These are phyloP conservation scores for Sceloporus undulatus DNA, from an alignment of 2,113 vertebrate species.

Conservation along the genomic window DNA sequence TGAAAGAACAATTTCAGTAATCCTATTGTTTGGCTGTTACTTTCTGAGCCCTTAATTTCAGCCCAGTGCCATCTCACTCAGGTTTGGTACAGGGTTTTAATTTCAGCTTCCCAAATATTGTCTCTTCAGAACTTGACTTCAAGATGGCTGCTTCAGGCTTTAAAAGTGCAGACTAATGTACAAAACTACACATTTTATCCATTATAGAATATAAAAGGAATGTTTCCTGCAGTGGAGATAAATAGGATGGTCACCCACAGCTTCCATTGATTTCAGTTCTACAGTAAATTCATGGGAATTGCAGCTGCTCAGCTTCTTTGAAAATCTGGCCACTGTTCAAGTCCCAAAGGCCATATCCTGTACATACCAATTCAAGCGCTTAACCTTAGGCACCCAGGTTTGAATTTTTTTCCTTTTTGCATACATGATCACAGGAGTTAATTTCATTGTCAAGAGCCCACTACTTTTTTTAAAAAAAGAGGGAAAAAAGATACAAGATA, in stretches of 20 bases:
- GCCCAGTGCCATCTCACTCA: neutral
- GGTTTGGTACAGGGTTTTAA: neutral
- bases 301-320: slow-evolving; percentile 39
- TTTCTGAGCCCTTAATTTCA: neutral
- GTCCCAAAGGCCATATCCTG: slow-evolving; percentile 45
- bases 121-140: slow-evolving; percentile 45
- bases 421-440: slow-evolving; percentile 40
- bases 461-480: slow-evolving; percentile 34
- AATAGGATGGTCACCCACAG: slow-evolving; percentile 52
- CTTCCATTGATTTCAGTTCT: slow-evolving; percentile 52
- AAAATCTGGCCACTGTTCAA: slow-evolving; percentile 46
- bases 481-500: slow-evolving; percentile 6
- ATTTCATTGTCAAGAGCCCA: neutral
- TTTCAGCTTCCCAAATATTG: slow-evolving; percentile 11
- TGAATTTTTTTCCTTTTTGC: slow-evolving; percentile 14
- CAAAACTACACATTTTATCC: slow-evolving; percentile 37
- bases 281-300: slow-evolving; percentile 53
- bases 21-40: neutral
- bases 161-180: slow-evolving; percentile 22
- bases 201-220: slow-evolving; percentile 22
- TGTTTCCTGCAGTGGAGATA: slow-evolving; percentile 48
- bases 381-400: slow-evolving; percentile 48
- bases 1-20: neutral
- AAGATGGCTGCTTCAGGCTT: slow-evolving; percentile 28
- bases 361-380: slow-evolving; percentile 45